phyloP scores from a whole-genome alignment of 2,888 invertebrate genomes.

The Altica lythri region DNA sequence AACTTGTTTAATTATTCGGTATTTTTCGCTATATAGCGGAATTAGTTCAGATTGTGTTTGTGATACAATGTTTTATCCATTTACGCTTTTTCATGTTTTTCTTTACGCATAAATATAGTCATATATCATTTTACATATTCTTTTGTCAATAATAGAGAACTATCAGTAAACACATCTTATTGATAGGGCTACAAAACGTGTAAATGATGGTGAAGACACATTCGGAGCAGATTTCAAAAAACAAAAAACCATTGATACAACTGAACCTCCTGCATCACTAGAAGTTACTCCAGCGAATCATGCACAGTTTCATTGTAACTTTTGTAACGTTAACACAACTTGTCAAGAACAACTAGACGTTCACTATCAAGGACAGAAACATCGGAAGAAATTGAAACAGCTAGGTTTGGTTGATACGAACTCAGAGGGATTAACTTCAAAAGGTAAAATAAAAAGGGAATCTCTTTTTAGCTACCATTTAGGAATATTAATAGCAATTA shows the following conservation, averaged over 20 bases:
- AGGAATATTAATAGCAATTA: too few species aligned
- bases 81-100: too few species aligned
- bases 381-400: constrained; percentile 61
- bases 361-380: constrained; percentile 66
- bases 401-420: constrained; percentile 43
- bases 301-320: constrained; percentile 46
- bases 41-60: too few species aligned
- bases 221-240: constrained; percentile 47
- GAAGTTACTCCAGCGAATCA: neutral
- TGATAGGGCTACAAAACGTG: constrained; percentile 6
- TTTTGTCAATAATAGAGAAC: too few species aligned
- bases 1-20: too few species aligned
- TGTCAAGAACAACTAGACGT: constrained; percentile 65
- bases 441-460: constrained; percentile 22
- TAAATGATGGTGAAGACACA: constrained; percentile 44
- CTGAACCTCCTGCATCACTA: neutral
- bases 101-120: too few species aligned
- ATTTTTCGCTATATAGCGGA: too few species aligned
- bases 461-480: too few species aligned
- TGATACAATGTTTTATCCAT: too few species aligned
- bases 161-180: too few species aligned
- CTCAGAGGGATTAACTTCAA: neutral
- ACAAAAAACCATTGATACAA: neutral
- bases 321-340: constrained; percentile 60
- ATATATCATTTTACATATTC: too few species aligned